Evolutionary conservation across 2,888 invertebrate species (phyloP).

Genomic region (Heliothis peltigera): DNA sequence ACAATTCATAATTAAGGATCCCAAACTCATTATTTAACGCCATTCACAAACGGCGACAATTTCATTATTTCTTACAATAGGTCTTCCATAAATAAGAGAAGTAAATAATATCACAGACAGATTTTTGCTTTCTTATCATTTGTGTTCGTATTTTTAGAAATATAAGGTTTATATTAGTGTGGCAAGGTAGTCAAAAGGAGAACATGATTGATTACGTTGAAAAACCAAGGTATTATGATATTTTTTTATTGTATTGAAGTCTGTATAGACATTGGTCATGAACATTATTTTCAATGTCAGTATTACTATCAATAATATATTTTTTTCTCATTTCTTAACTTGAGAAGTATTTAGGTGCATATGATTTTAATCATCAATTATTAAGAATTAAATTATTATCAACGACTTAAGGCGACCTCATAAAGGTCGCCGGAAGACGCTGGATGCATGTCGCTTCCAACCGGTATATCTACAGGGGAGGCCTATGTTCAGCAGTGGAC

Average conservation of each 20-base stretch:
- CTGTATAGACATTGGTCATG: not conserved
- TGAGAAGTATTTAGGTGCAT: too few relatives aligned
- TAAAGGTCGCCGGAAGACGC: too few relatives aligned
- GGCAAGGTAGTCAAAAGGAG: not conserved
- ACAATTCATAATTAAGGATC: not conserved
- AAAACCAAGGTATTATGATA: conserved; percentile 12
- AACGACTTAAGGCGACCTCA: too few relatives aligned
- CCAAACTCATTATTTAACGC: conserved; percentile 21
- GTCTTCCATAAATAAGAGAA: conserved; percentile 25
- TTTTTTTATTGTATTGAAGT: conserved; percentile 5
- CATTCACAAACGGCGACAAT: conserved; percentile 24
- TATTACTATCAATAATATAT: too few relatives aligned
- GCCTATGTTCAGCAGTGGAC: too few relatives aligned
- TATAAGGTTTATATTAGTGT: conserved; percentile 4
- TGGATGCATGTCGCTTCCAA: too few relatives aligned
- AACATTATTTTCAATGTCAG: not conserved
- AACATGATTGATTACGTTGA: conserved; percentile 24
- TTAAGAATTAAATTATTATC: too few relatives aligned
- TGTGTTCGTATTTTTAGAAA: not conserved
- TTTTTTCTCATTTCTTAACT: too few relatives aligned
- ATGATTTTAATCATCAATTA: too few relatives aligned
- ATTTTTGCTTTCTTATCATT: not conserved
- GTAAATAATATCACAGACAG: conserved; percentile 25
- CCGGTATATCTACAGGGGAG: too few relatives aligned
- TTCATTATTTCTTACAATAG: conserved; percentile 22